These are phyloP conservation scores for Athalia circularis DNA, from an alignment of 2,888 invertebrate genomes.

Conservation along the genomic window DNA sequence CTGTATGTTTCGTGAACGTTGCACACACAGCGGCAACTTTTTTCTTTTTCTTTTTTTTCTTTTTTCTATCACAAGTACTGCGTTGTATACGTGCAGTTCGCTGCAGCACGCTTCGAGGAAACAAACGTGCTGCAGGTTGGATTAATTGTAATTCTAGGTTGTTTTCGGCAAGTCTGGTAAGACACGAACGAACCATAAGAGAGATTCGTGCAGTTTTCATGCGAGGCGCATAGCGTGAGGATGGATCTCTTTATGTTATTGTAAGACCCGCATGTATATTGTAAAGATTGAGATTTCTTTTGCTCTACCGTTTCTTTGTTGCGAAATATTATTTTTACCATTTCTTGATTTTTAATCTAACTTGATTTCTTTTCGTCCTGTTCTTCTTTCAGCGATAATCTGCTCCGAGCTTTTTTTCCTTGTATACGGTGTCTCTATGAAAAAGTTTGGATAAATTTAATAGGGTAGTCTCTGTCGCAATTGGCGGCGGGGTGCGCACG, in stretches of 20 bases:
- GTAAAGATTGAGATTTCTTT: slow-evolving; percentile 24
- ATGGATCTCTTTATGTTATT: not conserved
- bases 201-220: slow-evolving; percentile 18
- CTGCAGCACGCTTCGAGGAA: not conserved
- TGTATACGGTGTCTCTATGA: too few relatives aligned
- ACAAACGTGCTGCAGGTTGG: not conserved
- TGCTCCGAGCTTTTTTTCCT: not conserved
- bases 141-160: slow-evolving; percentile 32
- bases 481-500: slow-evolving; percentile 36
- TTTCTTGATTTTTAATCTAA: not conserved
- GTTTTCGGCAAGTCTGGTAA: slow-evolving; percentile 19
- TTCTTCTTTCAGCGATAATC: slow-evolving; percentile 24
- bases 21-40: too few relatives aligned
- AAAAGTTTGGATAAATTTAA: slow-evolving; percentile 16
- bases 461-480: slow-evolving; percentile 14
- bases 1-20: too few relatives aligned
- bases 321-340: not conserved
- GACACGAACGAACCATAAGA: not conserved
- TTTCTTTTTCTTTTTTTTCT: not conserved
- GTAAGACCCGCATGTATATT: not conserved
- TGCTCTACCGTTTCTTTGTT: slow-evolving; percentile 5
- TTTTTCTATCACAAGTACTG: too few relatives aligned
- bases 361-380: not conserved
- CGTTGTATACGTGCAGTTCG: not conserved
- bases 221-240: slow-evolving; percentile 20